Percentiles rank a stretch among this genome's conserved stretches.
These are phyloP conservation scores for Otolemur crassicaudatus DNA, from an alignment of 2,797 vertebrate genomes.

Conservation along the genomic window DNA sequence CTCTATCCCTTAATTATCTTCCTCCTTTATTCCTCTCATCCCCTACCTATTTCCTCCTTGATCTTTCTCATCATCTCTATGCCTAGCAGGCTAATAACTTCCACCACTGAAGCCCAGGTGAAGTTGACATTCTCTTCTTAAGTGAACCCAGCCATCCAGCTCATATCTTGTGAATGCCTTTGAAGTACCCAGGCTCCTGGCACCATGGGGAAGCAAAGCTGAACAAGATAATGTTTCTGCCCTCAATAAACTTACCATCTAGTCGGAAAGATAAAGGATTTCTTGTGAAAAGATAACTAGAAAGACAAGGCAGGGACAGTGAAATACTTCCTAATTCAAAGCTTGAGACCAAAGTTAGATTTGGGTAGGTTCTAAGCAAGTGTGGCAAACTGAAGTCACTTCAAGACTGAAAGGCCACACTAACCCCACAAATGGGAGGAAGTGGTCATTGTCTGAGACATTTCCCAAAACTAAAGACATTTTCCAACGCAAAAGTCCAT, in stretches of 20 bases:
- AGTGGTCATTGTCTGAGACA: no score
- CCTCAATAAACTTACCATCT: background rate
- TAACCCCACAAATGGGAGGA: background rate
- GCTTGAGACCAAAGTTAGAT: background rate
- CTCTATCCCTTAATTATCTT: background rate
- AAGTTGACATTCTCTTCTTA: background rate
- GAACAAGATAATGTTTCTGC: background rate
- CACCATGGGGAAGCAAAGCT: background rate
- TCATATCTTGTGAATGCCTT: background rate
- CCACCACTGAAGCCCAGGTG: background rate
- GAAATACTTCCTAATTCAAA: background rate
- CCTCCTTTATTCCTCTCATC: background rate
- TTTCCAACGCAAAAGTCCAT: background rate
- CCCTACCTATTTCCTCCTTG: background rate
- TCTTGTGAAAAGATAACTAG: background rate
- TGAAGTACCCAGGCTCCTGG: background rate
- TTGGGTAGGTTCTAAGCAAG: background rate
- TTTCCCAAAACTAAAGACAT: background rate
- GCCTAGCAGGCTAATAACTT: background rate
- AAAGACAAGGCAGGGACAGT: background rate
- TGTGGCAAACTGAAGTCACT: background rate
- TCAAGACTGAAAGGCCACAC: background rate
- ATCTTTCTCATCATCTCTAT: background rate
- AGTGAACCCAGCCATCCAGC: background rate
- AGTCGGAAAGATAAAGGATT: background rate